phyloP scores from a whole-genome alignment of 2,113 vertebrate genomes.

The Sterrhoptilus dennistouni region DNA sequence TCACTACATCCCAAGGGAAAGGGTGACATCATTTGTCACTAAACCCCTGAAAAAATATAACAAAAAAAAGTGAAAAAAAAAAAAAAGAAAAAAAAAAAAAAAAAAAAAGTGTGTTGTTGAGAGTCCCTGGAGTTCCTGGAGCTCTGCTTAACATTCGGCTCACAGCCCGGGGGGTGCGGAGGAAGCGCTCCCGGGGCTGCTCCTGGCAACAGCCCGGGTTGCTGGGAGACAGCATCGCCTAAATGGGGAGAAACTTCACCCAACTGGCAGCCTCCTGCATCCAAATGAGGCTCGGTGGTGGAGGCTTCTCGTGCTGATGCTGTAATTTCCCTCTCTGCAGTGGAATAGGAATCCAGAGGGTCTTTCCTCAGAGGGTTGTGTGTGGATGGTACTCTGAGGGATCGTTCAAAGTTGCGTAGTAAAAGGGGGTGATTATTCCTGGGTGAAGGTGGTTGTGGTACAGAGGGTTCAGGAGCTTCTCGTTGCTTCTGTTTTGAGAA shows the following conservation, averaged over 20 bases:
- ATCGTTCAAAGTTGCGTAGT: neutral
- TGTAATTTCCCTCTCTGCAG: neutral
- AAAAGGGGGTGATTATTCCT: neutral
- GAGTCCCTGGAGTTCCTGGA: slow-evolving; percentile 12
- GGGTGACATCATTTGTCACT: neutral
- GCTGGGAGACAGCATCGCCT: slow-evolving; percentile 69
- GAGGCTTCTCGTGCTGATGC: neutral
- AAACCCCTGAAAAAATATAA: neutral
- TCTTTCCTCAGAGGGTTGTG: neutral
- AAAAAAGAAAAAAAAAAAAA: neutral
- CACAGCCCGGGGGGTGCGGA: slow-evolving; percentile 39
- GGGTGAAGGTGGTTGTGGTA: neutral
- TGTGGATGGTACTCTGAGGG: neutral
- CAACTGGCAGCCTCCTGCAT: slow-evolving; percentile 62
- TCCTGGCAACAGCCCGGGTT: slow-evolving; percentile 72
- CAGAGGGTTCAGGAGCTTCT: neutral
- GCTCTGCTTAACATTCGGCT: slow-evolving; percentile 69
- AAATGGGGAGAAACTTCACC: slow-evolving; percentile 47
- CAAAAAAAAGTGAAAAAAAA: neutral
- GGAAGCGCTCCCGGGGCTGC: slow-evolving; percentile 52
- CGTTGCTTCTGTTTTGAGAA: neutral
- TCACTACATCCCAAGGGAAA: neutral
- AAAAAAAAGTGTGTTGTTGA: neutral
- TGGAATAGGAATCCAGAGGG: neutral
- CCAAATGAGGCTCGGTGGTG: slow-evolving; percentile 23